Conservation (phyloP, 2,113 vertebrate species). For the Melanotaenia duboulayi region DNA sequence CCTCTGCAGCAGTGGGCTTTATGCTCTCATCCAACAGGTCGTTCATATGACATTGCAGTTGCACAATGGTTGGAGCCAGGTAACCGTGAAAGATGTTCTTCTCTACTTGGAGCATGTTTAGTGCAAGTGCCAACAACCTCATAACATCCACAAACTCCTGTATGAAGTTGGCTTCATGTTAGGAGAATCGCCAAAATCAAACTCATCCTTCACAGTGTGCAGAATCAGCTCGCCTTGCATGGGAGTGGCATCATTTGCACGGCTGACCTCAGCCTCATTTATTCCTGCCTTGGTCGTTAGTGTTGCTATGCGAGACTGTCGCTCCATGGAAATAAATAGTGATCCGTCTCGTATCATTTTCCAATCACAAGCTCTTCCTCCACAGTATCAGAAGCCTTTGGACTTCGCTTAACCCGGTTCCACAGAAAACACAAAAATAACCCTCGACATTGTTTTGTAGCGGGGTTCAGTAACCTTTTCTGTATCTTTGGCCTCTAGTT, state of each 20-base stretch:
- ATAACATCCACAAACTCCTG: constrained; percentile 1
- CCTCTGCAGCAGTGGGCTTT: background rate
- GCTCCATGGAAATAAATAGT: too few relatives aligned
- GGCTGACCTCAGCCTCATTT: too few relatives aligned
- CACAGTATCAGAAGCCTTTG: constrained; percentile 8
- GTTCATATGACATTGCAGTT: background rate
- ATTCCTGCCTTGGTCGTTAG: too few relatives aligned
- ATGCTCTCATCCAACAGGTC: too few relatives aligned
- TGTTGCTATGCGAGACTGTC: too few relatives aligned
- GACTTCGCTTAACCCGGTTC: constrained; percentile 2
- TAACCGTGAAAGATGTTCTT: background rate
- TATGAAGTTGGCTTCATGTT: too few relatives aligned
- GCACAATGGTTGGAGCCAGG: constrained; percentile 2
- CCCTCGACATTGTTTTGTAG: background rate
- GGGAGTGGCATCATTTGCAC: background rate
- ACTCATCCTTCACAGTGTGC: constrained; percentile 23
- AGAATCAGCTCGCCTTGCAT: background rate
- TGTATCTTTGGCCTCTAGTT: constrained; percentile 8
- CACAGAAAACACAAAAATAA: constrained; percentile 27
- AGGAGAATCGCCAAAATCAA: background rate
- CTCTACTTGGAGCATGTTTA: background rate
- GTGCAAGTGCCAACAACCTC: background rate
- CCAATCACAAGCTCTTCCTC: too few relatives aligned
- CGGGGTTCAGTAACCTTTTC: background rate
- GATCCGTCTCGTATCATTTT: too few relatives aligned